Conservation (phyloP, 2,888 invertebrate genomes). For the Epistrophe grossulariae region DNA sequence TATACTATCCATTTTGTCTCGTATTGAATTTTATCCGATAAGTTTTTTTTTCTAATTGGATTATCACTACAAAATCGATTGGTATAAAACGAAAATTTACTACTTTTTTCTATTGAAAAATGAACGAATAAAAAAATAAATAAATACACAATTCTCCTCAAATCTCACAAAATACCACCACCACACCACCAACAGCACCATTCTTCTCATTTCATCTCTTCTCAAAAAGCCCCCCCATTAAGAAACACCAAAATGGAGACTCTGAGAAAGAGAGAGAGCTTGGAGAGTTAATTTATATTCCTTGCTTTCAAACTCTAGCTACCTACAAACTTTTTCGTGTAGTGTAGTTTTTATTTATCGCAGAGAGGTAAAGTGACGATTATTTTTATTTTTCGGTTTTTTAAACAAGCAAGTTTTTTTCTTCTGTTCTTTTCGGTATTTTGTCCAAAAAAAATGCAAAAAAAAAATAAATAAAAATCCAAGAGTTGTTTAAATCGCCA, state of each 20-base stretch:
- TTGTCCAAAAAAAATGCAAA: background rate
- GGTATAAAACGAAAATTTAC: slow-evolving; percentile 24
- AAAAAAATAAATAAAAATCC: background rate
- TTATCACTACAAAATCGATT: background rate
- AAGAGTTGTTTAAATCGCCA: slow-evolving; percentile 5
- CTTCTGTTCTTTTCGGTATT: slow-evolving; percentile 28
- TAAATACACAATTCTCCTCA: slow-evolving; percentile 1
- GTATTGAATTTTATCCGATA: background rate
- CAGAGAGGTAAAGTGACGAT: slow-evolving; percentile 44
- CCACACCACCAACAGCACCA: background rate
- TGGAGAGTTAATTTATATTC: slow-evolving; percentile 40
- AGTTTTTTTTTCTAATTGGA: background rate
- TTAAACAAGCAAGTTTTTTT: slow-evolving; percentile 47
- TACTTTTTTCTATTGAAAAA: background rate
- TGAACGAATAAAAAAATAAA: slow-evolving; percentile 8
- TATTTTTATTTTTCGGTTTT: slow-evolving; percentile 66
- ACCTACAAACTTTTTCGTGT: slow-evolving; percentile 66
- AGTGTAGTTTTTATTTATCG: slow-evolving; percentile 74
- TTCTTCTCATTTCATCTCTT: background rate
- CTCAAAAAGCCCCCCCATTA: slow-evolving; percentile 24
- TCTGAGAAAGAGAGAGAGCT: slow-evolving; percentile 7
- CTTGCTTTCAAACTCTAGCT: slow-evolving; percentile 26
- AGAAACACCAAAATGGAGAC: slow-evolving; percentile 10
- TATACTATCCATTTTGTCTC: background rate
- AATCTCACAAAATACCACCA: slow-evolving; percentile 7